These are phyloP conservation scores for Argentina silus DNA, from an alignment of 2,797 vertebrate species.

Conservation along the genomic window DNA sequence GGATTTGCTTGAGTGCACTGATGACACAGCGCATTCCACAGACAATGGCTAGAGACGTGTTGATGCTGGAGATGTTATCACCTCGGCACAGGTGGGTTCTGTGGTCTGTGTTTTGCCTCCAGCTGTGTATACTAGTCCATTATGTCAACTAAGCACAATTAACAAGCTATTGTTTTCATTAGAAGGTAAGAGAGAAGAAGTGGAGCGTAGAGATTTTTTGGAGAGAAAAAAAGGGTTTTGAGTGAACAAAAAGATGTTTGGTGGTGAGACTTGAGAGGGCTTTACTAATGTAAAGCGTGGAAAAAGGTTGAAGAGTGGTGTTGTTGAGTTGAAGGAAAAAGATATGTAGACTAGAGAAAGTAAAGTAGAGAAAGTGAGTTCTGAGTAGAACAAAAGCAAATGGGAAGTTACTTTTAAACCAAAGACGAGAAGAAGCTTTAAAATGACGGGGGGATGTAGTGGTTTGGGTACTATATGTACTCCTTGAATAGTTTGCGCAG, in stretches of 20 bases:
- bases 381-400: slow-evolving; percentile 54
- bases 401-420: slow-evolving; percentile 60
- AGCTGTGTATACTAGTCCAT: slow-evolving; percentile 68
- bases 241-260: slow-evolving; percentile 47
- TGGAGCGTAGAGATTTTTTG: slow-evolving; percentile 39
- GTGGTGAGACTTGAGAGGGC: slow-evolving; percentile 49
- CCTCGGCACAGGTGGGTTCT: slow-evolving; percentile 68
- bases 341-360: slow-evolving; percentile 62
- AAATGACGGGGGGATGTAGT: slow-evolving; percentile 32
- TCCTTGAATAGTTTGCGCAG: slow-evolving; percentile 35
- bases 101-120: slow-evolving; percentile 56
- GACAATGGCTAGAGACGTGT: slow-evolving; percentile 65
- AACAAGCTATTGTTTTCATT: slow-evolving; percentile 70
- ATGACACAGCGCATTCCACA: slow-evolving; percentile 73
- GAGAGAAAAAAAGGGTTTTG: not conserved
- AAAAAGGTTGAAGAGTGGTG: slow-evolving; percentile 21
- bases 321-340: slow-evolving; percentile 40
- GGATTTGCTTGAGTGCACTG: slow-evolving; percentile 61
- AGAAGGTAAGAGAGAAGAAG: slow-evolving; percentile 41
- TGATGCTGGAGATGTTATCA: slow-evolving; percentile 65
- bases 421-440: slow-evolving; percentile 64
- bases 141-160: slow-evolving; percentile 71
- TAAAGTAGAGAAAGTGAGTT: slow-evolving; percentile 47
- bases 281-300: slow-evolving; percentile 49
- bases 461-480: slow-evolving; percentile 27